Percentiles rank a stretch among this genome's conserved stretches.
These are phyloP conservation scores for Brachypteracias leptosomus DNA, from an alignment of 2,113 vertebrate genomes.

Conservation along the genomic window DNA sequence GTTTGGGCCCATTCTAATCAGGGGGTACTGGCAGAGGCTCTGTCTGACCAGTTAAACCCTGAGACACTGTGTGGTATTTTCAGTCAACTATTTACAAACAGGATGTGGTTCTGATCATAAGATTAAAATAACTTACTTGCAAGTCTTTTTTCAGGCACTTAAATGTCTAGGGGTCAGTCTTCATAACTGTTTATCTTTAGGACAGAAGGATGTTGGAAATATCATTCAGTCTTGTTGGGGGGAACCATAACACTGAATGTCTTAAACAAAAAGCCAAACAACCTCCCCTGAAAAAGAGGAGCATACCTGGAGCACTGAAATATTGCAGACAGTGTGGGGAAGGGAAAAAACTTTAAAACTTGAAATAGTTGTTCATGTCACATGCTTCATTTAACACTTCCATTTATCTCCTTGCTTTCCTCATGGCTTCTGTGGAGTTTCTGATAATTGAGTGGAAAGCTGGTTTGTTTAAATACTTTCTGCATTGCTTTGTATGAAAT, in stretches of 20 bases:
- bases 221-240: neutral
- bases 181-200: neutral
- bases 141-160: neutral
- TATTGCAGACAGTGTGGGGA: neutral
- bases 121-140: neutral
- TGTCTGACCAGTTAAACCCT: neutral
- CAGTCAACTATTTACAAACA: neutral
- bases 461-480: conserved; percentile 31
- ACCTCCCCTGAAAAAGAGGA: fast-evolving
- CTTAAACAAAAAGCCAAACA: neutral
- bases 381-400: neutral
- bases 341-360: neutral
- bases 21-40: neutral
- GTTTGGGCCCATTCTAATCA: neutral
- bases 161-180: neutral
- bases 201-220: neutral
- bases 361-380: neutral
- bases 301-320: neutral
- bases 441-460: conserved; percentile 11
- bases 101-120: neutral
- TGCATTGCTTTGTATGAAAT: conserved; percentile 27
- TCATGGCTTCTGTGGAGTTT: neutral
- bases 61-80: neutral
- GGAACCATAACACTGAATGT: neutral
- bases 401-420: neutral